These are phyloP conservation scores for Laupala kohalensis DNA, from an alignment of 1,140 invertebrate genomes.

Conservation along the genomic window DNA sequence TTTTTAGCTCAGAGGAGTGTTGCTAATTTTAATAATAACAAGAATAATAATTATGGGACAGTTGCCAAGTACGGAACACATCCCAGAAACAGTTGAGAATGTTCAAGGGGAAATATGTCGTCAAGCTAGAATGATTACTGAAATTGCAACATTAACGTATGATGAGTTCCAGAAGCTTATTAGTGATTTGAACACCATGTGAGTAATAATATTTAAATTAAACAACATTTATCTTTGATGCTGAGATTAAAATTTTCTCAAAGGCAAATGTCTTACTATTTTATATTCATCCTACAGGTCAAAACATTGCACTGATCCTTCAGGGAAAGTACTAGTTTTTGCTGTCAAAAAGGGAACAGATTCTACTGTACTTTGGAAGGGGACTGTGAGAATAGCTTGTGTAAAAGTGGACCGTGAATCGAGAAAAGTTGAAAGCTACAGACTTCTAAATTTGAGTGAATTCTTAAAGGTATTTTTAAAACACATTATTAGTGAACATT, in stretches of 20 bases:
- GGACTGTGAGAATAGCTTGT: constrained; percentile 49
- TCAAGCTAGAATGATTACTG: constrained; percentile 26
- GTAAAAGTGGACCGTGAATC: constrained; percentile 39
- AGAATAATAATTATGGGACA: constrained; percentile 10
- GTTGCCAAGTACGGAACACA: neutral
- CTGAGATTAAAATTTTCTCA: neutral
- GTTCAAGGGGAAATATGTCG: constrained; percentile 12
- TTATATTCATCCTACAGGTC: constrained; percentile 28
- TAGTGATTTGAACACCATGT: constrained; percentile 35
- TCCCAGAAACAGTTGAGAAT: constrained; percentile 9
- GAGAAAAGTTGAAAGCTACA: constrained; percentile 36
- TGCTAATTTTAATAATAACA: no score
- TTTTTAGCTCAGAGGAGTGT: no score
- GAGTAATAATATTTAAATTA: constrained; percentile 18
- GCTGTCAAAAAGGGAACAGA: constrained; percentile 48
- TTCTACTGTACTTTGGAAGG: constrained; percentile 50
- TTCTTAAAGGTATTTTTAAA: constrained; percentile 32
- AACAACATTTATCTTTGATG: neutral
- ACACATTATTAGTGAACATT: neutral
- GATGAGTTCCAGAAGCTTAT: constrained; percentile 35
- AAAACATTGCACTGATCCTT: constrained; percentile 38
- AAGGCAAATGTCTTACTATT: neutral
- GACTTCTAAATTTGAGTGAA: constrained; percentile 43
- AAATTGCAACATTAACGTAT: constrained; percentile 34
- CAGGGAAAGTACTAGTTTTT: constrained; percentile 50